phyloP scores from a whole-genome alignment of 2,797 vertebrate species.

The Girardinus metallicus region DNA sequence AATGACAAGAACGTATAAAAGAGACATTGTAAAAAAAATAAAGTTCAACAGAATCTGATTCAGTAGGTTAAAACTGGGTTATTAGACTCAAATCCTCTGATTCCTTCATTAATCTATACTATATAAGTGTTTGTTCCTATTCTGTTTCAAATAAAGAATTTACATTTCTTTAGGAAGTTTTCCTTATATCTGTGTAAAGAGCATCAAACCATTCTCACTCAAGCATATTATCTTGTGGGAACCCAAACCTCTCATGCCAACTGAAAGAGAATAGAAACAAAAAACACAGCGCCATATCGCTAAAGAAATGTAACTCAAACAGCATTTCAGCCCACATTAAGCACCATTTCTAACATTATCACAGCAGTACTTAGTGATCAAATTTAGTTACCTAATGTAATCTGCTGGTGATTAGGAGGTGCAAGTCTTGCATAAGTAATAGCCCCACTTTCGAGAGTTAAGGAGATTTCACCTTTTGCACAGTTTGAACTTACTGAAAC shows the following conservation, averaged over 20 bases:
- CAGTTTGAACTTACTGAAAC: constrained; percentile 23
- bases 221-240: not conserved
- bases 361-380: constrained; percentile 5
- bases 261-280: not conserved
- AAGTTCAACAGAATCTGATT: not conserved
- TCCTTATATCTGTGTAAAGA: not conserved
- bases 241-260: not conserved
- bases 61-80: not conserved
- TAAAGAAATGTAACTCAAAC: constrained; percentile 12
- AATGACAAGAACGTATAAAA: not conserved
- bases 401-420: constrained; percentile 40
- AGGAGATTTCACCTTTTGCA: constrained; percentile 52
- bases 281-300: not conserved
- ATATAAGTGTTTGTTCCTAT: not conserved
- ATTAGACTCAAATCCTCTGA: not conserved
- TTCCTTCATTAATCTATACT: not conserved
- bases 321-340: constrained; percentile 20
- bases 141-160: not conserved
- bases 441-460: constrained; percentile 18
- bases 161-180: not conserved
- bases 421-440: constrained; percentile 35
- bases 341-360: constrained; percentile 16
- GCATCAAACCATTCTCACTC: not conserved
- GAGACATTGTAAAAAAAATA: not conserved
- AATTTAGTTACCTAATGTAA: constrained; percentile 35